Conservation (phyloP, 2,113 vertebrate species). For the Cromileptes altivelis region DNA sequence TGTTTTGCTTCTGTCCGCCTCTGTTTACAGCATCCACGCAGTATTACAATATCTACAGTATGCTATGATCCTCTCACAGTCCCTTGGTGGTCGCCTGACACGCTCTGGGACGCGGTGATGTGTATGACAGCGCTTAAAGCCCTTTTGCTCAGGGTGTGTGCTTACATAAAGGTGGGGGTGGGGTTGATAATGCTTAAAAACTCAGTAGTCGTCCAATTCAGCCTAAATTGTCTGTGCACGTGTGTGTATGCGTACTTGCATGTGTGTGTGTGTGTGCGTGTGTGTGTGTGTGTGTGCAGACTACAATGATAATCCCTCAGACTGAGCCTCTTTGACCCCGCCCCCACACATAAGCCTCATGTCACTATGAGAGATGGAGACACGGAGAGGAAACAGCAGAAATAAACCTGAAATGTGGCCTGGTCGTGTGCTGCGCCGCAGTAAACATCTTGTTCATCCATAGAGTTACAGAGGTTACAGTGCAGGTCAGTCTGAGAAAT, state of each 20-base stretch:
- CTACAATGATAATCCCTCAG: conserved; percentile 79
- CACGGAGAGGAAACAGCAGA: conserved; percentile 44
- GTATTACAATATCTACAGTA: background rate
- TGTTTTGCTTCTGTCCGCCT: background rate
- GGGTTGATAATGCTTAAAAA: conserved; percentile 71
- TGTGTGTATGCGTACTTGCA: conserved; percentile 27
- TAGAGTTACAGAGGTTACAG: background rate
- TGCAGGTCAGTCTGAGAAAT: background rate
- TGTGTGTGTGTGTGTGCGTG: conserved; percentile 45
- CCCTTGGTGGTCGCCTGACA: conserved; percentile 31
- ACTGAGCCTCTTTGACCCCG: conserved; percentile 77
- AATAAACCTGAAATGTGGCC: conserved; percentile 25
- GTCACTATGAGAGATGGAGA: conserved; percentile 53
- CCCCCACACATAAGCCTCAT: conserved; percentile 74
- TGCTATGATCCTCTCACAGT: conserved; percentile 39
- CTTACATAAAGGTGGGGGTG: conserved; percentile 64
- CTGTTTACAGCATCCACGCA: conserved; percentile 22
- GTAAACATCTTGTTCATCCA: conserved; percentile 29
- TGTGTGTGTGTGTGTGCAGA: conserved; percentile 32
- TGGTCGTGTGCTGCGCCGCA: background rate
- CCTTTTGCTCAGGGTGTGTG: conserved; percentile 52
- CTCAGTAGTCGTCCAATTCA: conserved; percentile 66
- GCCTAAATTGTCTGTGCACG: conserved; percentile 65
- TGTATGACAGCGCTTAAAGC: conserved; percentile 63
- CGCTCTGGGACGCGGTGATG: conserved; percentile 41